Percentiles rank a stretch among this genome's conserved stretches.
These are phyloP conservation scores for Saccopteryx leptura DNA, from an alignment of 2,113 vertebrate species.

Conservation along the genomic window DNA sequence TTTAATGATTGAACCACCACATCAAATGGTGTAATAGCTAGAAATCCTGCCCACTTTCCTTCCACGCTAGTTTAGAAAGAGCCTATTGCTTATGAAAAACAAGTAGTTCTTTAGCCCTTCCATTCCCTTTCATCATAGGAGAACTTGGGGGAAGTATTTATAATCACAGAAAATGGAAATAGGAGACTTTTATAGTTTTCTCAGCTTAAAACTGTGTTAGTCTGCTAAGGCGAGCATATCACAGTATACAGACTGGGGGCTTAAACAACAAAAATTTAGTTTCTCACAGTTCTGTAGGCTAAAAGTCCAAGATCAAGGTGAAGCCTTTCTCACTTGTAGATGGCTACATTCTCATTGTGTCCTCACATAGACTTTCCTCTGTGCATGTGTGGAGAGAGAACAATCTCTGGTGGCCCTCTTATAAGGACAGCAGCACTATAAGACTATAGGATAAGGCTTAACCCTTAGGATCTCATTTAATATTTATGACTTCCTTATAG, in stretches of 20 bases:
- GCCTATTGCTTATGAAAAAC: not conserved
- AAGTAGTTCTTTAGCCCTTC: not conserved
- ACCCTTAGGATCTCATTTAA: not conserved
- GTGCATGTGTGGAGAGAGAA: not conserved
- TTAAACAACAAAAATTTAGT: not conserved
- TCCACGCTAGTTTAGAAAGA: not conserved
- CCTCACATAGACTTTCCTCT: not conserved
- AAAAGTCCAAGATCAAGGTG: not conserved
- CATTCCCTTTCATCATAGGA: not conserved
- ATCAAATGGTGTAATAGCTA: not conserved
- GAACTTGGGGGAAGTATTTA: constrained; percentile 16
- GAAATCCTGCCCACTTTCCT: not conserved
- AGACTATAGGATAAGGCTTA: not conserved
- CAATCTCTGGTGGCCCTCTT: not conserved
- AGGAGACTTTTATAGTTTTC: not conserved
- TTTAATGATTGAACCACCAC: not conserved
- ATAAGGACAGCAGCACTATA: not conserved
- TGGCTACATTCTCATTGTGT: not conserved
- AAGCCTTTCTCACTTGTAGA: not conserved
- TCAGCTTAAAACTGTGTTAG: not conserved
- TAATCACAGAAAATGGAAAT: constrained; percentile 28
- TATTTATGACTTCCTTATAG: not conserved
- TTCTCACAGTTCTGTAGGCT: not conserved
- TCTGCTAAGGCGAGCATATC: not conserved
- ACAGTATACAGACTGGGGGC: not conserved